Base-by-base conservation (phyloP, 2,113 vertebrate genomes). In the Thymallus thymallus region DNA sequence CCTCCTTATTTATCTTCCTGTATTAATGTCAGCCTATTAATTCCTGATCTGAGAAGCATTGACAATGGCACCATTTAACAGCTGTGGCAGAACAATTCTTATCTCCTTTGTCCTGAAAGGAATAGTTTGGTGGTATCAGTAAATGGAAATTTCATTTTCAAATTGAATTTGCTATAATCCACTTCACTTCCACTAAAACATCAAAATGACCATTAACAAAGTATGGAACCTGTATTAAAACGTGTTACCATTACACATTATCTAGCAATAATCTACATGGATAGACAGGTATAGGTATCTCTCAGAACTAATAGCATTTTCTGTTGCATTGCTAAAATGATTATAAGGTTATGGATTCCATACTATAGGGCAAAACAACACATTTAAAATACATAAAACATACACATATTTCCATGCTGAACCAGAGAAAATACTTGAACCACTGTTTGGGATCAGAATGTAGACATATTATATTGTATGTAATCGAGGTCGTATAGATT, bases 11-110 rank as follows among this genome's bases (percentile, higher is more conserved):
- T 95, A 96, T 96, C 95, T 95, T 91, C 91, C 92, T 92, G 94
- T 97, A 96, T 97, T 97, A 96, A 96, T 97, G 94, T 96, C 95
- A 95, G 90, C 92, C 92, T 94, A 96, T 95, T 96, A 96, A 97
- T 95, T 96, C 94, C 84, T 83, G 81, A 88, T 89, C 89, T 69
- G 78, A 78, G 85, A 84, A 90, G 89, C 87, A 82, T 90, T 86
- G 88, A 87, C 88, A 93, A 95, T 94, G 92, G 91, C 92, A 92
- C 92, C 89, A 89, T 95, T 96, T 95, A 95, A 89, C 94, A 86
- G 91, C 84, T 90, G 91, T 88, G 90, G 91, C 92, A 93, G 95
- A 94, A 93, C 94, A 94, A 91, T 93, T 92, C 94, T 96, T 97
- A 96, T 96, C 94, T 22, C 92, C 76, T 66, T 86, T 89, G 90